These are phyloP conservation scores for Drosophila mercatorum DNA, from an alignment of 2,888 invertebrate genomes.

Conservation along the genomic window DNA sequence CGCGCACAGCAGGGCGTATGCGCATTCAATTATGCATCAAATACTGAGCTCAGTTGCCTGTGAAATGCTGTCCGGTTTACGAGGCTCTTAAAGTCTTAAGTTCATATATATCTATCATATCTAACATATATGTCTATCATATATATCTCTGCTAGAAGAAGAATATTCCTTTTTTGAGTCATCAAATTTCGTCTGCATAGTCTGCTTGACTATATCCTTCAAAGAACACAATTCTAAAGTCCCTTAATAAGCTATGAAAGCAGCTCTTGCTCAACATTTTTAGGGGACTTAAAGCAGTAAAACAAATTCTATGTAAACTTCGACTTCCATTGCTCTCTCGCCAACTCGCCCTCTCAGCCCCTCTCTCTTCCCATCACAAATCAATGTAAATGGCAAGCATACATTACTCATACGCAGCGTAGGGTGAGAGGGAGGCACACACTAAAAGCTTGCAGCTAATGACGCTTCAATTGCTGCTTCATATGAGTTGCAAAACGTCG, in stretches of 20 bases:
- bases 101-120: background rate
- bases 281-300: conserved; percentile 26
- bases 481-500: conserved; percentile 75
- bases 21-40: conserved; percentile 3
- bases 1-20: background rate
- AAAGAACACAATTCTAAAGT: too few relatives aligned
- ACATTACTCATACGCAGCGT: conserved; percentile 72
- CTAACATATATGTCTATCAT: too few relatives aligned
- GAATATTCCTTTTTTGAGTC: background rate
- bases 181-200: background rate
- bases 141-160: background rate
- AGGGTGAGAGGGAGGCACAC: conserved; percentile 16
- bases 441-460: conserved; percentile 73
- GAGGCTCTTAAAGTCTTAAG: too few relatives aligned
- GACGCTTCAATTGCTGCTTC: conserved; percentile 75
- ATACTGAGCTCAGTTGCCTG: background rate
- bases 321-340: background rate
- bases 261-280: conserved; percentile 1
- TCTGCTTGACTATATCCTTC: too few relatives aligned
- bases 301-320: background rate
- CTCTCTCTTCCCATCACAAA: conserved; percentile 43
- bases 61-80: too few relatives aligned
- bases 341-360: background rate
- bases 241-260: background rate
- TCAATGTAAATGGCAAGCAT: conserved; percentile 74